phyloP scores from a whole-genome alignment of 2,113 vertebrate species.

The Ceratotherium simum region DNA sequence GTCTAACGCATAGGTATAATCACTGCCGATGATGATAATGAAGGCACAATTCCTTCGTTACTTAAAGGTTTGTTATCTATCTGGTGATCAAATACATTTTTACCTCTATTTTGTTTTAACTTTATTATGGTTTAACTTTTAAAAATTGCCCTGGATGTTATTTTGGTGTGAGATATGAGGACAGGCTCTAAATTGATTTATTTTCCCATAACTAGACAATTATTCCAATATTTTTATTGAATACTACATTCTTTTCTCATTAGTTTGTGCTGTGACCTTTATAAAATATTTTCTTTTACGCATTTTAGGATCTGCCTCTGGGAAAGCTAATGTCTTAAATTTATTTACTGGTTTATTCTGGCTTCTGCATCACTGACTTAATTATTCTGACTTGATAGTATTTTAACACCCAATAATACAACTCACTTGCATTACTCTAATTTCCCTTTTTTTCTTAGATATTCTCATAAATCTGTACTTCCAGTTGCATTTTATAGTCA shows the following conservation, averaged over 20 bases:
- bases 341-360: neutral
- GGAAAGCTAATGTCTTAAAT: neutral
- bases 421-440: neutral
- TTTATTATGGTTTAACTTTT: neutral
- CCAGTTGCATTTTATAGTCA: neutral
- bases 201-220: neutral
- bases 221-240: neutral
- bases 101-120: neutral
- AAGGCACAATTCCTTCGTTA: neutral
- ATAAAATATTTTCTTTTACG: neutral
- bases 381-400: neutral
- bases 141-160: neutral
- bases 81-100: neutral
- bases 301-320: neutral
- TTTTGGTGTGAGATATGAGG: neutral
- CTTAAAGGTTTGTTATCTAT: neutral
- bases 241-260: neutral
- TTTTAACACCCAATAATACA: neutral
- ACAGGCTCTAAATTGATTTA: neutral
- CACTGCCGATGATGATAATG: neutral
- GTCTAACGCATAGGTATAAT: neutral
- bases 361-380: neutral
- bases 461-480: neutral
- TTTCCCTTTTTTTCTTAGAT: neutral
- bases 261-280: neutral